Evolutionary conservation across 2,113 vertebrate genomes (phyloP).

Genomic region (Antigone vipio): DNA sequence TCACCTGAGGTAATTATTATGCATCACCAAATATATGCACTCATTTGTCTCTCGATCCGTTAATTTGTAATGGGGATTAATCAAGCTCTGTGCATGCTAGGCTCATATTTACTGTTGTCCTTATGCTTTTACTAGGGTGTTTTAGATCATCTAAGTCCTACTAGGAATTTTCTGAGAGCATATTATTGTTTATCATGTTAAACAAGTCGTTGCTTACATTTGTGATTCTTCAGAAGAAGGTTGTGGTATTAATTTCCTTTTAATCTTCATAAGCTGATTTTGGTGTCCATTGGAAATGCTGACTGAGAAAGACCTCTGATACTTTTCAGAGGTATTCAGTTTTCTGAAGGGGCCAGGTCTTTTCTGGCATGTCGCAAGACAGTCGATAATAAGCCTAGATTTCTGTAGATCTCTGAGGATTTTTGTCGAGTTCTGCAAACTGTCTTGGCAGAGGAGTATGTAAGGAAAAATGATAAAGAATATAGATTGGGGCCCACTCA

Average conservation of each 20-base stretch:
- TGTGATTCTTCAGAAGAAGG: background rate
- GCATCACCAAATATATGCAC: conserved; percentile 31
- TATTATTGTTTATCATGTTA: background rate
- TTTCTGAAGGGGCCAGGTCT: background rate
- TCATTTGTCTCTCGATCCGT: conserved; percentile 45
- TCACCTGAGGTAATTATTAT: conserved; percentile 34
- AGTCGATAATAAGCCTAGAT: background rate
- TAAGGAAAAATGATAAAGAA: background rate
- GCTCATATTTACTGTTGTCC: conserved; percentile 4
- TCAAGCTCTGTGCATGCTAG: conserved; percentile 14
- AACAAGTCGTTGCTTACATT: background rate
- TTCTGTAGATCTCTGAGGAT: background rate
- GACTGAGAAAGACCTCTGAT: background rate
- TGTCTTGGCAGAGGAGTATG: background rate
- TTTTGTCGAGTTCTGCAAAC: background rate
- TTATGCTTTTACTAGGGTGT: background rate
- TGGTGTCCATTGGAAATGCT: accelerated
- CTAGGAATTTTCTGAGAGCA: background rate
- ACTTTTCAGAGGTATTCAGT: background rate
- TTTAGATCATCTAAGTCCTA: background rate
- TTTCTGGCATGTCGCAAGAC: background rate
- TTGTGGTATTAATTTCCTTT: background rate
- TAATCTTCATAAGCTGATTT: background rate
- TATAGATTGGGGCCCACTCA: background rate
- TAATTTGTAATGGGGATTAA: conserved; percentile 58